A percentile compares a stretch with the other conserved stretches of the same genome.
Evolutionary conservation across 2,797 vertebrate genomes (phyloP).

Genomic region (Halcyon badia): DNA sequence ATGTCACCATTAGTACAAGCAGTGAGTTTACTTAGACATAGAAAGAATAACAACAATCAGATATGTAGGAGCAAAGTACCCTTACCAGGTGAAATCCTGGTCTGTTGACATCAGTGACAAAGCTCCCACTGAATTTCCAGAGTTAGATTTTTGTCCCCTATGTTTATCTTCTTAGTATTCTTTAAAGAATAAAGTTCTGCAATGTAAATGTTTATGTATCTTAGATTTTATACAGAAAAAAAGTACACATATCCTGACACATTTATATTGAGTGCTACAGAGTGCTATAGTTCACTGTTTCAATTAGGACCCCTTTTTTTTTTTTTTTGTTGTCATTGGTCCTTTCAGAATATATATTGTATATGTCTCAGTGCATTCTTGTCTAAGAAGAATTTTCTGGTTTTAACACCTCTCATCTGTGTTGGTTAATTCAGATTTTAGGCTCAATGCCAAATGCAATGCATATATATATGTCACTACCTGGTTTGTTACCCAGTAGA

Average conservation of each 20-base stretch:
- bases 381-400: neutral
- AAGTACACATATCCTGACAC: neutral
- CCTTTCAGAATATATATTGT: neutral
- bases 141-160: neutral
- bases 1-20: neutral
- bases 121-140: neutral
- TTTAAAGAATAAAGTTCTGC: neutral
- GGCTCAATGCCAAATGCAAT: constrained; percentile 33
- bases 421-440: constrained; percentile 56
- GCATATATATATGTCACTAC: neutral
- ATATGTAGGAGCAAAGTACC: neutral
- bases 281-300: neutral
- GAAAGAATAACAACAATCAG: neutral
- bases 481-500: neutral
- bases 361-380: neutral
- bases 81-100: neutral
- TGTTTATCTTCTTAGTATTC: neutral
- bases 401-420: neutral
- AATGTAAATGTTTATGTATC: neutral
- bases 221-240: neutral
- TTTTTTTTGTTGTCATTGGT: neutral
- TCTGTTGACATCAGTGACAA: neutral
- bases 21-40: neutral
- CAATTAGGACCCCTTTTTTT: neutral
- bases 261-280: neutral